phyloP scores from a whole-genome alignment of 1,140 invertebrate species.

The Bombus impatiens region DNA sequence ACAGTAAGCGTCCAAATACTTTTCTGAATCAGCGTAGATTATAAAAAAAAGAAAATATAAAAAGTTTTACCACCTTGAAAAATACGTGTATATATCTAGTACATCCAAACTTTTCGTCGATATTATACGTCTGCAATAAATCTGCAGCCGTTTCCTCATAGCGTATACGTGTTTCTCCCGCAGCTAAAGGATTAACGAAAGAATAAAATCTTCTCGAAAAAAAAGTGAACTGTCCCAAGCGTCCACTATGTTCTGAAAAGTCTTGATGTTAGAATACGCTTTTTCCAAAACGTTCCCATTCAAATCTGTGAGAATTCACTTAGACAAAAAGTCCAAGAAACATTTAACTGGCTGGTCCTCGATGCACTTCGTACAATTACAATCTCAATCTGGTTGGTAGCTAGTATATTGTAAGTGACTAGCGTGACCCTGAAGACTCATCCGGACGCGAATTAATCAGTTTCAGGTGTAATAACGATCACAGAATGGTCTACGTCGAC shows the following conservation, averaged over 20 bases:
- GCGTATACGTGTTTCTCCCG: background rate
- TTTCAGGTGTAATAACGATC: conserved; percentile 6
- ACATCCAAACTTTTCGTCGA: too few relatives aligned
- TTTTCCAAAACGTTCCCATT: background rate
- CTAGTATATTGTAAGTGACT: background rate
- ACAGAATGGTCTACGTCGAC: conserved; percentile 61
- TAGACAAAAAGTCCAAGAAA: background rate
- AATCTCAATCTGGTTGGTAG: background rate
- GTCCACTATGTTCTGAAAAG: background rate
- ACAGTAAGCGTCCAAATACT: background rate
- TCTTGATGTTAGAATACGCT: background rate
- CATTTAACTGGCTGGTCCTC: background rate
- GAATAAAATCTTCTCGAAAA: background rate
- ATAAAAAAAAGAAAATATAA: background rate
- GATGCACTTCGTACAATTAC: background rate
- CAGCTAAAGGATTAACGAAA: background rate
- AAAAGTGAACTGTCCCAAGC: background rate
- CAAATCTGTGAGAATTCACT: background rate
- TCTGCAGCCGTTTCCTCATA: background rate
- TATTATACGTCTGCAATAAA: background rate
- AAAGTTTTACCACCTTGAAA: too few relatives aligned
- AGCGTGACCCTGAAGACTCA: background rate
- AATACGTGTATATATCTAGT: too few relatives aligned
- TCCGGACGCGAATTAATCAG: conserved; percentile 15
- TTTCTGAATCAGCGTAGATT: background rate